Conservation (phyloP, 2,888 invertebrate genomes). For the Antitype chi region DNA sequence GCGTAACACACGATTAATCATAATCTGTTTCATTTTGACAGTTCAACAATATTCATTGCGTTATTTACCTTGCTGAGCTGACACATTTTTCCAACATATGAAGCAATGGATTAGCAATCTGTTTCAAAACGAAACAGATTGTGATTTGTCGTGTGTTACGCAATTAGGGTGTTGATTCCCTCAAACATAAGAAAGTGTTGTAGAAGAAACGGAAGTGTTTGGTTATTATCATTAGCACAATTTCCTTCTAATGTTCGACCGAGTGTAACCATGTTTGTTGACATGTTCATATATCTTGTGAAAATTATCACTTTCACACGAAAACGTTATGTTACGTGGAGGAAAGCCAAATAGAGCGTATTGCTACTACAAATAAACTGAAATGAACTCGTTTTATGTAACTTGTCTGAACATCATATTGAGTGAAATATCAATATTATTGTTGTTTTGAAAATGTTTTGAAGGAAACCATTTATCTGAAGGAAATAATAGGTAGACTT, state of each 20-base stretch:
- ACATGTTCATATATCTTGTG: slow-evolving; percentile 47
- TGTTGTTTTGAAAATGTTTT: neutral
- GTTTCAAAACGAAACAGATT: too few relatives aligned
- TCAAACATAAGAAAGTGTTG: slow-evolving; percentile 3
- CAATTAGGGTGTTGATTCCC: too few relatives aligned
- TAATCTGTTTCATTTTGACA: too few relatives aligned
- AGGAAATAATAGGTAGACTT: neutral
- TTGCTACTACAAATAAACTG: slow-evolving; percentile 59
- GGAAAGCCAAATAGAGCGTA: slow-evolving; percentile 58
- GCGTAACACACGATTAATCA: too few relatives aligned
- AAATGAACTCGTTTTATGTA: slow-evolving; percentile 41
- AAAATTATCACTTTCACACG: slow-evolving; percentile 65
- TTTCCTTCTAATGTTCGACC: slow-evolving; percentile 18
- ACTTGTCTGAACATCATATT: slow-evolving; percentile 18
- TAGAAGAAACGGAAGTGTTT: neutral
- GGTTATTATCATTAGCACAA: slow-evolving; percentile 29
- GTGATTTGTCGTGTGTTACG: too few relatives aligned
- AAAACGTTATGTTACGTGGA: slow-evolving; percentile 47
- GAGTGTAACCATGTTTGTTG: slow-evolving; percentile 25
- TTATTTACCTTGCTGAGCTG: too few relatives aligned
- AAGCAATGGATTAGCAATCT: too few relatives aligned
- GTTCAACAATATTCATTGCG: too few relatives aligned
- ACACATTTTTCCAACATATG: too few relatives aligned
- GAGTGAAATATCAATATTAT: slow-evolving; percentile 7
- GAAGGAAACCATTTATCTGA: neutral